Conservation (phyloP, 2,888 invertebrate genomes). For the Yponomeuta malinellus region DNA sequence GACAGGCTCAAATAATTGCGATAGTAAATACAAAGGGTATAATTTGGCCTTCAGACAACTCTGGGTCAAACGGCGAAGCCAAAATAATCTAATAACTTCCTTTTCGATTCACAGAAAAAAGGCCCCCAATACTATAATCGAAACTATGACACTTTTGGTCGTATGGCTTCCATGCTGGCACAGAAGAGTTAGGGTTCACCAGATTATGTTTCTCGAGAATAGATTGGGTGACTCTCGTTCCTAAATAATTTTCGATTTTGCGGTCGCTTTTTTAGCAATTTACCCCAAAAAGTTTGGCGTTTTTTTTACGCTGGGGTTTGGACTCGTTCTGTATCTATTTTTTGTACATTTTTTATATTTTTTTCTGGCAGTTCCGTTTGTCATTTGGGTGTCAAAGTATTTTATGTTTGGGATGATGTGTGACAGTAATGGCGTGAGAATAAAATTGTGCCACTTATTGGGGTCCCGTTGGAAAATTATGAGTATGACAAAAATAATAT, state of each 20-base stretch:
- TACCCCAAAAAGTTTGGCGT: constrained; percentile 28
- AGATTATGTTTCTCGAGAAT: neutral
- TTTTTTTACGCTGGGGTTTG: constrained; percentile 41
- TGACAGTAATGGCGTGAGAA: constrained; percentile 52
- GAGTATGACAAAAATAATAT: neutral
- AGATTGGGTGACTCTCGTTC: neutral
- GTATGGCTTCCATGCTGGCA: neutral
- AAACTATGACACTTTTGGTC: neutral
- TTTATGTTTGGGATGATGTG: constrained; percentile 50
- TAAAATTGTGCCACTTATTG: constrained; percentile 12
- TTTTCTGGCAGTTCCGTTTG: constrained; percentile 46
- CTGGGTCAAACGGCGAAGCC: constrained; percentile 9
- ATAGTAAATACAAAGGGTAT: neutral
- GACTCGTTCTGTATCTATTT: constrained; percentile 36
- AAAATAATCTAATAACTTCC: constrained; percentile 11
- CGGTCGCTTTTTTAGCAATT: constrained; percentile 42
- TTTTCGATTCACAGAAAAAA: constrained; percentile 7
- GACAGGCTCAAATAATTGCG: neutral
- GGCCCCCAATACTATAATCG: neutral
- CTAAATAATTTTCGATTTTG: constrained; percentile 47
- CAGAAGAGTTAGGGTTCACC: neutral
- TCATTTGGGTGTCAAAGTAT: constrained; percentile 68
- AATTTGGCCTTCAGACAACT: neutral
- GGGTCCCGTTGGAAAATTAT: constrained; percentile 23
- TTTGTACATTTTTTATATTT: constrained; percentile 23